phyloP scores from a whole-genome alignment of 2,113 vertebrate species.

The human (Homo sapiens) region GRCh38 chr18:72263001-72263500 shows the following conservation, averaged over 20 bases:
- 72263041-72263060: rapidly evolving
- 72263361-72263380: background rate
- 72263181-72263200: background rate
- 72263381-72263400: background rate
- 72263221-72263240: background rate
- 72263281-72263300: background rate
- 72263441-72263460: background rate
- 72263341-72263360: rapidly evolving
- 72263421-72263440: background rate
- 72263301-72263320: background rate
- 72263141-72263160: background rate
- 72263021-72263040: background rate
- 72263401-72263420: no score
- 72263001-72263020: background rate
- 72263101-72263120: no score
- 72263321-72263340: background rate
- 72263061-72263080: background rate
- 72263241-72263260: background rate
- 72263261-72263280: background rate
- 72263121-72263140: background rate
- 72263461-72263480: background rate
- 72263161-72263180: rapidly evolving
- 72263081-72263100: rapidly evolving
- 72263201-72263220: background rate
- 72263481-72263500: background rate